Base-by-base conservation (phyloP, 2,113 vertebrate genomes). In the Paraplagusia blochii region DNA sequence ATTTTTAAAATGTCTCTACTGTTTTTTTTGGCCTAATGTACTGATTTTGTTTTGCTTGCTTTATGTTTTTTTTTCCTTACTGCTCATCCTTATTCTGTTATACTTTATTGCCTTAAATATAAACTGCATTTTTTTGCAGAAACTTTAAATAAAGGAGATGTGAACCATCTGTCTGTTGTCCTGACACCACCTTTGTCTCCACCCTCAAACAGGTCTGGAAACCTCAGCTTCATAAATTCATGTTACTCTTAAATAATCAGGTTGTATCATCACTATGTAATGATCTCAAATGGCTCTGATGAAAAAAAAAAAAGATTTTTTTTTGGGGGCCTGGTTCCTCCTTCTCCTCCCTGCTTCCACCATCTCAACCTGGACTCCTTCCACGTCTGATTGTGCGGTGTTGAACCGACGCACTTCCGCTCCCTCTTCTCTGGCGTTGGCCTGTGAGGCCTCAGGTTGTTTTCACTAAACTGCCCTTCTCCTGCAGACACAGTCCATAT, bases 221-320 rank as follows among this genome's bases (percentile, higher is more conserved):
- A 64, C 67, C 69, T 61, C 33, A 63, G 60, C 76, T 82, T 79
- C 80, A 79, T 77, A 65, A 72, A 48, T 58, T 63, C 72, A 55
- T 83, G 85, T 86, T 79, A 62, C 66, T 74, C 76, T 72, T 80
- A 84, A 85, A 77, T 88, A 81, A 85, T 79, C 77, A 42, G 63
- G 56, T 68, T 77, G 72, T 62, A 62, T 76, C 82, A 63, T 87
- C 80, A 84, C 84, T 81, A 87, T 84, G 79, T 83, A 77, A 79
- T 72, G 53, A 58, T 81, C 44, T 58, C 2, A 5, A 60, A 67
- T 18, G 36, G 47, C 60, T 83, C 87, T 83, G n/a, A n/a, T n/a
- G n/a, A 87, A 75, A 79, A 74, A 72, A 80, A 86, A 87, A 73
- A 85, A 68, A 74, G 53, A 39, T 45, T 52, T 58, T 72, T 52